Conservation (phyloP, 2,888 invertebrate genomes). For the Orthonychiurus folsomi region DNA sequence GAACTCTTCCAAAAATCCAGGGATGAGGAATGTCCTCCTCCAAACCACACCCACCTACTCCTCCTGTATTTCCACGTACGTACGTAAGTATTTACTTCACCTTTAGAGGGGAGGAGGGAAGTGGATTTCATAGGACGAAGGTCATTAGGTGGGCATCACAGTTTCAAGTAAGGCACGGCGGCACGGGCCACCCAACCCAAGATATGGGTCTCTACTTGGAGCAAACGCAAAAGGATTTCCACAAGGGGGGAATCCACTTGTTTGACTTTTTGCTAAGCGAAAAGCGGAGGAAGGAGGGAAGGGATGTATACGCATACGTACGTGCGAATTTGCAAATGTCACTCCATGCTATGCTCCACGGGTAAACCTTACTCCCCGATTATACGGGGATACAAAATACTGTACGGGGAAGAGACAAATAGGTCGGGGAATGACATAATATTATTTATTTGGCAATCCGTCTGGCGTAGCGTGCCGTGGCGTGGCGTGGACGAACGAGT, state of each 20-base stretch:
- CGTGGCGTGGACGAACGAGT: too few relatives aligned
- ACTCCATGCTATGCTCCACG: neutral
- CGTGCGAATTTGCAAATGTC: neutral
- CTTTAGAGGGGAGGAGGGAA: neutral
- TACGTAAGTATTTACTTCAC: too few relatives aligned
- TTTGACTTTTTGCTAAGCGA: too few relatives aligned
- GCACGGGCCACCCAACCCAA: too few relatives aligned
- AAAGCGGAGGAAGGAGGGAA: too few relatives aligned
- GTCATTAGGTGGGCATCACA: slow-evolving; percentile 13
- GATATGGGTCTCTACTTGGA: too few relatives aligned
- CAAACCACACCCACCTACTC: too few relatives aligned
- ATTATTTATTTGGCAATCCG: too few relatives aligned
- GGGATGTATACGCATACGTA: too few relatives aligned
- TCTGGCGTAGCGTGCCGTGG: slow-evolving; percentile 4
- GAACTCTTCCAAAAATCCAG: slow-evolving; percentile 1
- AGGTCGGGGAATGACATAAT: neutral
- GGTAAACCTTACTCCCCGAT: neutral
- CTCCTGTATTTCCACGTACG: too few relatives aligned
- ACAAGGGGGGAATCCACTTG: slow-evolving; percentile 6
- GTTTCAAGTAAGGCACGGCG: neutral
- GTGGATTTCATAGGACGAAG: slow-evolving; percentile 4
- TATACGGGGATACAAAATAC: neutral
- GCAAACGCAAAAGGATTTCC: too few relatives aligned
- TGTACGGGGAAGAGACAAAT: neutral
- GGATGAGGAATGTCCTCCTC: too few relatives aligned